These are phyloP conservation scores for Acanthaster planci DNA, from an alignment of 35 echinoderm and acorn worm genomes.

Conservation along the genomic window DNA sequence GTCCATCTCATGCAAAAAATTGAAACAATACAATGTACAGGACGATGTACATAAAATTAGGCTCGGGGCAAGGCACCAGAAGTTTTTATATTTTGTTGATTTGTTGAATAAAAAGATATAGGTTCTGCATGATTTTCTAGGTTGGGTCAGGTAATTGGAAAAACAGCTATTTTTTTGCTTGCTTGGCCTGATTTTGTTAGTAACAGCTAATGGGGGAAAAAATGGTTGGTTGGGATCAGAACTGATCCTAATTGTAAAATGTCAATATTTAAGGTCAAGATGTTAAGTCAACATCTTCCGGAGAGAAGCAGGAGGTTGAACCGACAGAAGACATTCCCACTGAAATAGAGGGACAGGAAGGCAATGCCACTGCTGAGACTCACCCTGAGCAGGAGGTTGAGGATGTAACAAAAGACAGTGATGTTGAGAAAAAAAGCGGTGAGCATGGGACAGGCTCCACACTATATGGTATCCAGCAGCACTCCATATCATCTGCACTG, in stretches of 20 bases:
- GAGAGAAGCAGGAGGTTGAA: neutral
- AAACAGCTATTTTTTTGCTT: too few relatives aligned
- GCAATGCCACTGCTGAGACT: neutral
- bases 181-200: too few relatives aligned
- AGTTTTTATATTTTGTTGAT: too few relatives aligned
- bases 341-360: conserved; percentile 8
- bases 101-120: too few relatives aligned
- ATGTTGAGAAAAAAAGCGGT: neutral
- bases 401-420: conserved; percentile 12
- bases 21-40: too few relatives aligned
- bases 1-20: too few relatives aligned
- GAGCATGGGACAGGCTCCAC: neutral
- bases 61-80: too few relatives aligned
- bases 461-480: neutral
- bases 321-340: neutral
- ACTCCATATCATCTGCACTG: conserved; percentile 18
- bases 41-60: too few relatives aligned
- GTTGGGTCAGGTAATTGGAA: too few relatives aligned
- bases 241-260: conserved; percentile 16
- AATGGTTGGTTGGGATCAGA: neutral
- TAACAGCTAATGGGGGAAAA: too few relatives aligned
- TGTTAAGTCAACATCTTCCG: neutral
- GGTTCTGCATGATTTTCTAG: too few relatives aligned
- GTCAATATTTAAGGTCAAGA: neutral
- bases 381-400: neutral